These are phyloP conservation scores for Strix aluco DNA, from an alignment of 2,113 vertebrate species.

Conservation along the genomic window DNA sequence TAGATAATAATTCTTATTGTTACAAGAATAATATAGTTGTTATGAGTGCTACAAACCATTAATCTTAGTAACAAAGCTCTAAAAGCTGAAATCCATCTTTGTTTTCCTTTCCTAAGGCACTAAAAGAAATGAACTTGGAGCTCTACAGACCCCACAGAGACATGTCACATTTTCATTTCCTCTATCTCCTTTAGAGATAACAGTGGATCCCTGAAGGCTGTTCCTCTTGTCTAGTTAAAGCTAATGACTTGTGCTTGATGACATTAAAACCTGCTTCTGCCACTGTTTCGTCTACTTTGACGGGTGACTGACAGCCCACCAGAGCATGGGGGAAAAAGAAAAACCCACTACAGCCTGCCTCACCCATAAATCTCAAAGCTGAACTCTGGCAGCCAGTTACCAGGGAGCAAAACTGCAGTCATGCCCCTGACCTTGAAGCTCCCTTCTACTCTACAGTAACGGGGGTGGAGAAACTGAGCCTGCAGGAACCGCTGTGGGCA, in stretches of 20 bases:
- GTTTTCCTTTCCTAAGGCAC: constrained; percentile 37
- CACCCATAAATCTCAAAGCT: background rate
- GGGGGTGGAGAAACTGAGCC: background rate
- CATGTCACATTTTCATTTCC: constrained; percentile 24
- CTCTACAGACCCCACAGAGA: background rate
- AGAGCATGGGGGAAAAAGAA: background rate
- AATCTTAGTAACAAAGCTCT: constrained; percentile 3
- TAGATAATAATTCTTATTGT: constrained; percentile 32
- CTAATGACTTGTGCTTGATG: constrained; percentile 54
- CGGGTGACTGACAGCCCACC: constrained; percentile 30
- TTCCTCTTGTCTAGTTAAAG: constrained; percentile 56
- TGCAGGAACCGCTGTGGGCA: fast-evolving
- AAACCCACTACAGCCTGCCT: background rate
- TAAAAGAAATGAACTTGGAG: background rate
- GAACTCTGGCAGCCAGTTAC: background rate
- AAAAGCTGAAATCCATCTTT: constrained; percentile 32
- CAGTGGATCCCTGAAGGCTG: constrained; percentile 34
- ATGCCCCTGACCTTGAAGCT: background rate
- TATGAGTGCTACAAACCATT: background rate
- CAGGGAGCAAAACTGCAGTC: background rate
- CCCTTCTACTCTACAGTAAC: background rate
- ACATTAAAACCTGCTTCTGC: constrained; percentile 48
- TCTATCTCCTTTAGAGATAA: constrained; percentile 23
- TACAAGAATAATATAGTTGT: constrained; percentile 31
- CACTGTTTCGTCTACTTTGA: constrained; percentile 26